Evolutionary conservation across 2,113 vertebrate genomes (phyloP).

Genomic region (Megaptera novaeangliae): DNA sequence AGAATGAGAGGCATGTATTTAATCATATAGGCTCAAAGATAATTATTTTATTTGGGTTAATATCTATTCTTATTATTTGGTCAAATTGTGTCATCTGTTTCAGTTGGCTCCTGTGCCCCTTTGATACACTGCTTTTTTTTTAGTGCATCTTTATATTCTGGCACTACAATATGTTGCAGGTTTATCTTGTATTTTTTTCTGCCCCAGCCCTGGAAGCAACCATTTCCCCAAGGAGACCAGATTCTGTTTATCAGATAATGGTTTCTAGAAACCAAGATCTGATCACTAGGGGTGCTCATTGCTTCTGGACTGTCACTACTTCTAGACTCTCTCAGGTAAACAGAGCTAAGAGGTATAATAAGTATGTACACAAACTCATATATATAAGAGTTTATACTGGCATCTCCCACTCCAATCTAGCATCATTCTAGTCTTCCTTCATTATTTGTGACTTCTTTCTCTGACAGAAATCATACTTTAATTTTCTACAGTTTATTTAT

Average conservation of each 20-base stretch:
- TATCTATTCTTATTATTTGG: neutral
- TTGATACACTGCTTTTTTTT: neutral
- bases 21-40: neutral
- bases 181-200: neutral
- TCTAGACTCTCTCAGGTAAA: neutral
- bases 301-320: neutral
- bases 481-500: neutral
- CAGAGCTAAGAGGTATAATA: neutral
- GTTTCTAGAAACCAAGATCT: neutral
- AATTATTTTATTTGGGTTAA: neutral
- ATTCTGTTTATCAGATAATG: neutral
- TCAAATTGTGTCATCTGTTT: neutral
- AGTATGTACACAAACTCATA: neutral
- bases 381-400: neutral
- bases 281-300: neutral
- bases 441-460: neutral
- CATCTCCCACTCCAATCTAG: neutral
- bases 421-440: neutral
- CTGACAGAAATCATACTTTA: neutral
- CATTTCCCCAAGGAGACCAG: neutral
- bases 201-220: neutral
- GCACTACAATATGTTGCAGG: neutral
- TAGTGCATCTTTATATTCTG: neutral
- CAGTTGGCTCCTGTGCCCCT: neutral
- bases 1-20: neutral